Evolutionary conservation across 2,113 vertebrate genomes (phyloP), one percentile per base, ranked within the genome.

Genomic region (Brachyistius frenatus): DNA sequence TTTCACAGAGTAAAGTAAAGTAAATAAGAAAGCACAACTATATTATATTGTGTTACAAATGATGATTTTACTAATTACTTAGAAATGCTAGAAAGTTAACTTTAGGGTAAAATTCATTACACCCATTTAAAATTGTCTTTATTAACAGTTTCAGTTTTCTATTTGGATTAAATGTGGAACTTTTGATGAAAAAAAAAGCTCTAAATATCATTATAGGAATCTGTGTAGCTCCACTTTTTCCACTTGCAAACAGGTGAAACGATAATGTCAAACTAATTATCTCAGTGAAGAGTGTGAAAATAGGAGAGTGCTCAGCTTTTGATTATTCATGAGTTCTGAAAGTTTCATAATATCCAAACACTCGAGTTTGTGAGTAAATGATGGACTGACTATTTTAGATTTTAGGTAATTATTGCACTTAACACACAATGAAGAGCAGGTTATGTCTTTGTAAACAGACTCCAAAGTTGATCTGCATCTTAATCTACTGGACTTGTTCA

Each of bases 211-310:
- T 73, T 77, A 46, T 60, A 31, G 23, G 9, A 78, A 76, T 82
- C 63, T 44, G 58, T 61, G 64, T 71, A 58, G 57, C 60, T 71
- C 49, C 32, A 35, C 47, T 78, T 73, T 70, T 67, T 61, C 73
- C 70, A 80, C 73, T 89, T 80, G 69, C 81, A 67, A 61, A 76
- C 89, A 89, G 91, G 91, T 88, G 81, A 93, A 78, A 72, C 10
- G 81, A 88, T 88, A 90, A 92, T 89, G 92, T 91, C 84, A 92
- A 89, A 88, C 82, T 83, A 88, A 91, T 90, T 90, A 91, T 85
- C 70, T 76, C 65, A 85, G 72, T 75, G 79, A 81, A 63, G 60
- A 68, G 73, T 70, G 75, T 80, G 81, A 88, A 75, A 89, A 88
- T 44, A 71, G 60, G 58, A 85, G 72, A 69, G 72, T 71, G 64